Percentiles rank a stretch among this genome's conserved stretches.
These are phyloP conservation scores for Aspidoscelis tigris DNA, from an alignment of 2,113 vertebrate species.

Conservation along the genomic window DNA sequence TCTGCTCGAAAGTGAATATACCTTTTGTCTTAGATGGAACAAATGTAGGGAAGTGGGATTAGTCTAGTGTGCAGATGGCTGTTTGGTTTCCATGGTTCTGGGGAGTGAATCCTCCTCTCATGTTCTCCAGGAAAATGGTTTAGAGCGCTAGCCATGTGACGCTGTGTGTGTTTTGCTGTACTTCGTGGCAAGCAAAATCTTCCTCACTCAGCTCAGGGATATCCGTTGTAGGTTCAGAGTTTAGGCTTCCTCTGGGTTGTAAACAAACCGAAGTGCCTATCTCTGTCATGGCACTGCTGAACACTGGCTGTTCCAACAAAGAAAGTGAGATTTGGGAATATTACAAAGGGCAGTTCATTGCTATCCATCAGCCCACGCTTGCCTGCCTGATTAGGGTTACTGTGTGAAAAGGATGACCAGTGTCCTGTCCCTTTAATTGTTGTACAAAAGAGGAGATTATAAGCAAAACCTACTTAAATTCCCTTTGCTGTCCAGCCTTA, in stretches of 20 bases:
- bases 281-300: background rate
- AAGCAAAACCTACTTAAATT: too few species aligned
- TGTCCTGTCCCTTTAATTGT: too few species aligned
- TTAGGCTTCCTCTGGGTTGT: background rate
- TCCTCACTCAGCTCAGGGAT: background rate
- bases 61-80: conserved; percentile 19
- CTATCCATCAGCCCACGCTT: background rate
- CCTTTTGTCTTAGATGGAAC: conserved; percentile 41
- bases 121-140: conserved; percentile 8
- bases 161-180: background rate
- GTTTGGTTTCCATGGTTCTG: conserved; percentile 23
- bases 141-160: background rate
- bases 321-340: background rate
- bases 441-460: too few species aligned
- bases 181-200: conserved; percentile 6
- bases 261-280: background rate
- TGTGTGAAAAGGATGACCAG: too few species aligned
- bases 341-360: background rate
- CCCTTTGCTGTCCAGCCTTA: too few species aligned
- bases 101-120: conserved; percentile 10
- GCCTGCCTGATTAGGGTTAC: background rate
- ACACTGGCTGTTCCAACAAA: background rate
- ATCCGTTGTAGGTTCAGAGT: conserved; percentile 10
- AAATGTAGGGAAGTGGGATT: conserved; percentile 26
- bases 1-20: conserved; percentile 9